These are phyloP conservation scores for Eueides isabella DNA, from an alignment of 1,140 invertebrate genomes.

Conservation along the genomic window DNA sequence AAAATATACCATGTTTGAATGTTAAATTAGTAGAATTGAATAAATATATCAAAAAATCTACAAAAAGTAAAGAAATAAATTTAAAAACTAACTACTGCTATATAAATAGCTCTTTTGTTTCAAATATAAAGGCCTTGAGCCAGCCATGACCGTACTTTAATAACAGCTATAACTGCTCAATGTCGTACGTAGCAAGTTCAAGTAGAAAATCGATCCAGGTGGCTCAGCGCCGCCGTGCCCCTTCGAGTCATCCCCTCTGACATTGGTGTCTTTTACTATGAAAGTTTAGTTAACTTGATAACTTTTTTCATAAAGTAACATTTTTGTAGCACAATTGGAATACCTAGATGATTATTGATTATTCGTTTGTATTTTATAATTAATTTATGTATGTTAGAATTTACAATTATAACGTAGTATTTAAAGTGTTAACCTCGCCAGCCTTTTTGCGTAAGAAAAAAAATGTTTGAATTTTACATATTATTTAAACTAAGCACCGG, in stretches of 20 bases:
- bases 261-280: slow-evolving; percentile 20
- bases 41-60: too few species aligned
- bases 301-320: neutral
- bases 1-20: too few species aligned
- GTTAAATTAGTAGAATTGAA: too few species aligned
- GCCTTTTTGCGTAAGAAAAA: too few species aligned
- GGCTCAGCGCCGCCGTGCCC: slow-evolving; percentile 42
- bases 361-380: too few species aligned
- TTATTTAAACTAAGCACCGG: too few species aligned
- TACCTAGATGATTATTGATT: too few species aligned
- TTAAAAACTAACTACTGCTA: slow-evolving; percentile 21
- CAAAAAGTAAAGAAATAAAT: neutral
- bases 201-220: slow-evolving; percentile 63
- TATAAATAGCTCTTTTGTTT: slow-evolving; percentile 34
- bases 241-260: slow-evolving; percentile 45
- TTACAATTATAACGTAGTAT: too few species aligned
- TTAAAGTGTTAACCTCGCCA: too few species aligned
- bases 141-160: slow-evolving; percentile 50
- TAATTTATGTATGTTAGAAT: too few species aligned
- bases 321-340: neutral
- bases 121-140: slow-evolving; percentile 40
- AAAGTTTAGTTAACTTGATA: neutral
- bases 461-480: too few species aligned
- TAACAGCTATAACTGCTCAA: slow-evolving; percentile 50
- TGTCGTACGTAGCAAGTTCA: slow-evolving; percentile 57